Evolutionary conservation across 2,797 vertebrate species (phyloP), one percentile per base, ranked within the genome.

Genomic region (Pseudochromis fuscus): DNA sequence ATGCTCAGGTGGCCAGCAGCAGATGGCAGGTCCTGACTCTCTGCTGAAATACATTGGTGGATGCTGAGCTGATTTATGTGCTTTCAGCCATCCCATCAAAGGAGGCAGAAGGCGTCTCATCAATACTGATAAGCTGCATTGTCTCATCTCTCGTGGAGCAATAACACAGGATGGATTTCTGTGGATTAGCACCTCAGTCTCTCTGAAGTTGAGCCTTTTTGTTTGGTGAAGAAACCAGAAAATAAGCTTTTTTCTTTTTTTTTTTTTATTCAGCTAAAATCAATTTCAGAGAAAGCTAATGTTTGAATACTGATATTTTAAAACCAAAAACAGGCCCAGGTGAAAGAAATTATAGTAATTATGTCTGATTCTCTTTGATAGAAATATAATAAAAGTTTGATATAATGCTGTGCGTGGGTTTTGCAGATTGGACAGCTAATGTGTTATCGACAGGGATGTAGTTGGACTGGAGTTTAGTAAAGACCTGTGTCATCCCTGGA

Each of bases 101-200:
- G 35, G 63, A 59, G 44, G 5, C 56, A 53, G 48, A 57, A 82
- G 51, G 67, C 59, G 5, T 12, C 64, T 79, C 59, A 51, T 81
- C 79, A 68, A 58, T 80, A 72, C 60, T 59, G 72, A 79, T 82
- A 23, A 72, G 51, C 48, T 42, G 42, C 53, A n/a, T 67, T 50
- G 33, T 79, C 60, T 69, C n/a, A 21, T 48, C 61, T 73, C 45
- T 21, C 5, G 21, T 40, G 51, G 40, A 72, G 59, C 51, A 68
- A 66, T 49, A 63, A 51, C 42, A 16, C 16, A 4, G 44, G 31
- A 59, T 69, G 58, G 70, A 75, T 85, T 72, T 51, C 45, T 56
- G 44, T 18, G 55, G 73, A 75, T 83, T 73, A 82, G 35, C 19
- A n/a, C 12, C 9, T 58, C 18, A 1, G 21, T 42, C 50, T 37